Evolutionary conservation across 2,113 vertebrate species (phyloP).

Genomic region (Halcyon malimbica): DNA sequence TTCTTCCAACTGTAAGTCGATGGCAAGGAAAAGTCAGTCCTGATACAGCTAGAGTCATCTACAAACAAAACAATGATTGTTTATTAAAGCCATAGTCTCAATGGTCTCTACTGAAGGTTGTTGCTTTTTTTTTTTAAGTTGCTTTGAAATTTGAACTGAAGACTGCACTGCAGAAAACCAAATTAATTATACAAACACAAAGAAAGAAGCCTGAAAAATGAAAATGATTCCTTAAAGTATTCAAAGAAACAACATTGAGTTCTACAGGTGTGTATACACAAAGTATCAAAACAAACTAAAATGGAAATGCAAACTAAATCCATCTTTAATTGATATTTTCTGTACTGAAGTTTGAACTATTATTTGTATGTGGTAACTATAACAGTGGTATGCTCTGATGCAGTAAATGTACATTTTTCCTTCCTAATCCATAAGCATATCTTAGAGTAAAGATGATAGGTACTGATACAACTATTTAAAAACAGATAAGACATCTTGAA

Average conservation of each 20-base stretch:
- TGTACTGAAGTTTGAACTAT: not conserved
- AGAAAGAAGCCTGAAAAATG: not conserved
- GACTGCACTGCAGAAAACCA: not conserved
- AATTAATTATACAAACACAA: not conserved
- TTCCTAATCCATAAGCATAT: slow-evolving; percentile 43
- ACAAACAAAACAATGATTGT: slow-evolving; percentile 30
- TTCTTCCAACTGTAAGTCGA: slow-evolving; percentile 93
- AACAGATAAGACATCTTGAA: not conserved
- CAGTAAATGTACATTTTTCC: not conserved
- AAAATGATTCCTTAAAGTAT: not conserved
- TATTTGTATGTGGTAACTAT: not conserved
- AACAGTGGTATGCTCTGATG: not conserved
- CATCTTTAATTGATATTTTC: not conserved
- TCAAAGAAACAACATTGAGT: not conserved
- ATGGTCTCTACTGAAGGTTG: not conserved
- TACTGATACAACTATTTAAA: slow-evolving; percentile 72
- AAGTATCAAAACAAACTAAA: not conserved
- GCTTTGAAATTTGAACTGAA: not conserved
- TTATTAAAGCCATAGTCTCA: not conserved
- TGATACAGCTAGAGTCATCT: slow-evolving; percentile 93
- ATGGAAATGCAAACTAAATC: not conserved
- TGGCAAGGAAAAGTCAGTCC: slow-evolving; percentile 95
- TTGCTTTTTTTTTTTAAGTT: not conserved
- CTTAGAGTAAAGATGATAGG: slow-evolving; percentile 57
- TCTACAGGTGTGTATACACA: not conserved